Conservation (phyloP, 1,140 invertebrate species). For the Diachasmimorpha longicaudata region DNA sequence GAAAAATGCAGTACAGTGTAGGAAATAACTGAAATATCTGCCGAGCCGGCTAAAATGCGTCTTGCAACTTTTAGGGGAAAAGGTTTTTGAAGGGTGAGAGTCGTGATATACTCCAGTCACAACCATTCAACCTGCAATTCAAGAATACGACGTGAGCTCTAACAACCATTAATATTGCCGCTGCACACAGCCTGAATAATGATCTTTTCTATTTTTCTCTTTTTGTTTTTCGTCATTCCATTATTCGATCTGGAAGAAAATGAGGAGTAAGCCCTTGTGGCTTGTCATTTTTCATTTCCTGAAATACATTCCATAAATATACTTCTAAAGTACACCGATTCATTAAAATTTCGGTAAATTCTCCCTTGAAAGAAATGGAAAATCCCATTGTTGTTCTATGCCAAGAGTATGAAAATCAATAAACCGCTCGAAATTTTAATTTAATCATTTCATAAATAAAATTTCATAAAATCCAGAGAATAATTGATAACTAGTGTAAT, state of each 20-base stretch:
- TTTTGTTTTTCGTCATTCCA: slow-evolving; percentile 16
- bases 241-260: neutral
- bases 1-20: neutral
- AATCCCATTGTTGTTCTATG: no score
- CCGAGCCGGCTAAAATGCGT: neutral
- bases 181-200: slow-evolving; percentile 16
- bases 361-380: no score
- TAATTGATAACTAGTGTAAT: no score
- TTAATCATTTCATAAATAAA: no score
- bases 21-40: neutral
- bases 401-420: no score
- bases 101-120: neutral
- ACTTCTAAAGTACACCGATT: neutral
- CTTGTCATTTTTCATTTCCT: neutral
- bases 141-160: neutral
- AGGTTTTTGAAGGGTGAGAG: neutral
- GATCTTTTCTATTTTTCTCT: slow-evolving; percentile 7
- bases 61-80: neutral
- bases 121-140: neutral
- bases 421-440: no score
- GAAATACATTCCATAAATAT: neutral
- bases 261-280: neutral
- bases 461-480: no score
- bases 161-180: slow-evolving; percentile 23
- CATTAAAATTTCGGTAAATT: no score